A percentile compares a stretch with the other conserved stretches of the same genome.
Evolutionary conservation across 2,797 vertebrate species (phyloP).

Genomic region (Myotis planiceps): DNA sequence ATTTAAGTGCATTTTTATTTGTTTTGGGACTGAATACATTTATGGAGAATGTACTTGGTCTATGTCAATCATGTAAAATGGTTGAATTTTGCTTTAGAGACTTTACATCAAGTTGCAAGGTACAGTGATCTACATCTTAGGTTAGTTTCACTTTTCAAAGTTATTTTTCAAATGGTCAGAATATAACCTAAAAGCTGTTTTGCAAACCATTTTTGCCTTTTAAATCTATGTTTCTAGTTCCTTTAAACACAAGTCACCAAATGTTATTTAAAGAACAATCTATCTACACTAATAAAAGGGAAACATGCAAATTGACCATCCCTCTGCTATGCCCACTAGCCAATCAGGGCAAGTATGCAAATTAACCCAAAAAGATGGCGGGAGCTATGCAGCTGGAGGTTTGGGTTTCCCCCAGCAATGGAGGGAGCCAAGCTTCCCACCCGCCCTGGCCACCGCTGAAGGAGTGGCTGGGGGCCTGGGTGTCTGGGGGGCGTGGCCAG

Average conservation of each 20-base stretch:
- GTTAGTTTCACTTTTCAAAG: slow-evolving; percentile 46
- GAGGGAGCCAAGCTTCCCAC: too few relatives aligned
- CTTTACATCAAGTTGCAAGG: slow-evolving; percentile 14
- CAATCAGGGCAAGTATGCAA: too few relatives aligned
- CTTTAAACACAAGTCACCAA: slow-evolving; percentile 1
- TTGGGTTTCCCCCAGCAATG: too few relatives aligned
- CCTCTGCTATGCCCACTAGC: too few relatives aligned
- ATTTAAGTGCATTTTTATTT: slow-evolving; percentile 61
- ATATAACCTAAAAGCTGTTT: background rate
- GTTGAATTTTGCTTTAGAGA: background rate
- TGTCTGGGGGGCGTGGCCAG: too few relatives aligned
- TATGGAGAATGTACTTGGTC: background rate
- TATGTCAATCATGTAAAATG: background rate
- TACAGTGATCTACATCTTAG: background rate
- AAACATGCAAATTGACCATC: too few relatives aligned
- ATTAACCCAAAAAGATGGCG: too few relatives aligned
- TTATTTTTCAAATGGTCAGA: slow-evolving; percentile 34
- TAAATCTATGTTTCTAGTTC: slow-evolving; percentile 4
- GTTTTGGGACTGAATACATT: slow-evolving; percentile 38
- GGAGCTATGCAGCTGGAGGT: too few relatives aligned
- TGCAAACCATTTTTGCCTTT: background rate
- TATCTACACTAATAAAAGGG: too few relatives aligned
- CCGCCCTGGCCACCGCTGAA: too few relatives aligned
- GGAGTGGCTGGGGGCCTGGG: too few relatives aligned
- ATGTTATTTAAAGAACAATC: slow-evolving; percentile 34